phyloP scores from a whole-genome alignment of 1,140 invertebrate species.

The Ips nitidus region DNA sequence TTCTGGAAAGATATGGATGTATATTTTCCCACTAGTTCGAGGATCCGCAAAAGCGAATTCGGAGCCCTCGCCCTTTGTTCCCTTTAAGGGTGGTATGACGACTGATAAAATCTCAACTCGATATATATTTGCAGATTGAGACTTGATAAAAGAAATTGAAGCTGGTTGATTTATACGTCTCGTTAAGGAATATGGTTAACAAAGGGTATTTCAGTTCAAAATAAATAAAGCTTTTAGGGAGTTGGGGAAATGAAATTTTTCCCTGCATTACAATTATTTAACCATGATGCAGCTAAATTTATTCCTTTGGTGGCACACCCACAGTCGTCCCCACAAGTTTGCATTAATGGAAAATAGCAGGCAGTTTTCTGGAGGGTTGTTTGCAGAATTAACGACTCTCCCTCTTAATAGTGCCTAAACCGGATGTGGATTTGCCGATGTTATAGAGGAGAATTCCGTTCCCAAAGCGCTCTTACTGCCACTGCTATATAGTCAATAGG shows the following conservation, averaged over 20 bases:
- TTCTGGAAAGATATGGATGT: conserved; percentile 15
- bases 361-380: conserved; percentile 38
- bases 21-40: conserved; percentile 12
- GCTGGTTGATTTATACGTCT: background rate
- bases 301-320: conserved; percentile 30
- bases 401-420: conserved; percentile 27
- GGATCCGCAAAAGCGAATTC: background rate
- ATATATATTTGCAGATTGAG: conserved; percentile 2
- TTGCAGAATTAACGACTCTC: conserved; percentile 36
- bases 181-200: background rate
- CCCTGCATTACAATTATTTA: conserved; percentile 24
- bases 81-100: conserved; percentile 14
- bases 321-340: conserved; percentile 28
- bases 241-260: conserved; percentile 9
- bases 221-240: too few relatives aligned
- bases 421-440: conserved; percentile 28
- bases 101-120: conserved; percentile 15
- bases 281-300: conserved; percentile 23
- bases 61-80: conserved; percentile 10
- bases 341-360: conserved; percentile 41
- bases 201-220: too few relatives aligned
- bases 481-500: conserved; percentile 4
- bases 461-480: conserved; percentile 8
- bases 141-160: background rate
- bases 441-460: conserved; percentile 27